Base-by-base conservation (phyloP, 2,113 vertebrate species). In the Falcunculus frontatus region DNA sequence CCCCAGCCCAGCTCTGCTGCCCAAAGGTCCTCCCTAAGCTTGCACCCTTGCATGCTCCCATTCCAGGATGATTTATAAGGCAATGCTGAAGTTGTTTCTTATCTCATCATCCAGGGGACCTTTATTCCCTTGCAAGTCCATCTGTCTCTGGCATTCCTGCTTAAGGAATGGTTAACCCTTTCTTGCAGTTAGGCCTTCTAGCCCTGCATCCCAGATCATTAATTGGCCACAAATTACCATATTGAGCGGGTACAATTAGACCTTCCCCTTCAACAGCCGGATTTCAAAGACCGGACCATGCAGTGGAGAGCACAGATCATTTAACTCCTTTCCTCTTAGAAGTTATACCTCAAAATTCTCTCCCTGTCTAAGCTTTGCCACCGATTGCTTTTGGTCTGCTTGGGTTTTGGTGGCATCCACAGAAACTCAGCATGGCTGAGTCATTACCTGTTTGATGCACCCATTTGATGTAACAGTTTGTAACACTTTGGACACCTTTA, bases 1-100 rank as follows among this genome's bases (percentile, higher is more conserved):
- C 10, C 4, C 3, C 7, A 69, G 25, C 21, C 35, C 46, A 87
- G 16, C 7, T 65, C 46, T 75, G 46, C 41, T 79, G 22, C 11
- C 35, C 60, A 69, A 26, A 44, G 2, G 7, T 22, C 1, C 0
- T 9, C 13, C 13, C 53, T 39, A 59, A 65, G 6, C 6, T 69
- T 83, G 20, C 0, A 2, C 4, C 7, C 7, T 18, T 76, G 39
- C 35, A 30, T 5, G 4, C n/a, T 78, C 21, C 37, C 22, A 19
- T 64, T 60, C 25, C 57, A n/a, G 39, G 21, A 37, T 37, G 33
- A 8, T 79, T 25, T 55, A 13, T 68, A 64, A 55, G 35, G 17
- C 39, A 64, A 27, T 57, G 27, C 32, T 73, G 50, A 37, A 22
- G 12, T 57, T 29, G 4, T 82, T 82, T 55, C 60, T 88, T 52